Conservation (phyloP, 2,113 vertebrate genomes). For the Parus major region DNA sequence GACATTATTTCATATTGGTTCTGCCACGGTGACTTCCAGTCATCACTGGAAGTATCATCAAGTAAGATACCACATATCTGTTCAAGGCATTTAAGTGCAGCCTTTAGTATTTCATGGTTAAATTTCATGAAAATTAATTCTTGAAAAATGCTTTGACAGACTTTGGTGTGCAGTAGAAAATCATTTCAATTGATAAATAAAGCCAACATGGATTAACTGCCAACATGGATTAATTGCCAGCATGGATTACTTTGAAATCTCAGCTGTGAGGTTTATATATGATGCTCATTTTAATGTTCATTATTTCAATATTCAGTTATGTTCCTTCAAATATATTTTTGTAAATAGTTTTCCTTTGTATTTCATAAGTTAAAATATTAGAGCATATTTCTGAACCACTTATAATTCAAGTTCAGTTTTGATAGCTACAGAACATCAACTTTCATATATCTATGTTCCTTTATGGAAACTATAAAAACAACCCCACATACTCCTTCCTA, state of each 20-base stretch:
- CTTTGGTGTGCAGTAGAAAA: not conserved
- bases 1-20: not conserved
- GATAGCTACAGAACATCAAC: not conserved
- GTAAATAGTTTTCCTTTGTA: not conserved
- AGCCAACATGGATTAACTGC: not conserved
- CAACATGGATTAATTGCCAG: not conserved
- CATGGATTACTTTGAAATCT: not conserved
- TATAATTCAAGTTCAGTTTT: not conserved
- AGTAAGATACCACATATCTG: rapidly evolving
- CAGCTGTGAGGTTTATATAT: not conserved
- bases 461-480: not conserved
- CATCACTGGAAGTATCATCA: too few relatives aligned
- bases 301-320: not conserved
- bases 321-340: not conserved
- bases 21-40: not conserved
- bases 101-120: not conserved
- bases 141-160: not conserved
- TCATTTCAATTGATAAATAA: not conserved
- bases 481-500: not conserved
- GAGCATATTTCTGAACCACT: not conserved
- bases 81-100: not conserved
- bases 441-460: constrained; percentile 26
- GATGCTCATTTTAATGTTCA: not conserved
- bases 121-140: not conserved
- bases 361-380: not conserved